Evolutionary conservation across 2,888 invertebrate genomes (phyloP).

Genomic region (Margaritifera margaritifera): DNA sequence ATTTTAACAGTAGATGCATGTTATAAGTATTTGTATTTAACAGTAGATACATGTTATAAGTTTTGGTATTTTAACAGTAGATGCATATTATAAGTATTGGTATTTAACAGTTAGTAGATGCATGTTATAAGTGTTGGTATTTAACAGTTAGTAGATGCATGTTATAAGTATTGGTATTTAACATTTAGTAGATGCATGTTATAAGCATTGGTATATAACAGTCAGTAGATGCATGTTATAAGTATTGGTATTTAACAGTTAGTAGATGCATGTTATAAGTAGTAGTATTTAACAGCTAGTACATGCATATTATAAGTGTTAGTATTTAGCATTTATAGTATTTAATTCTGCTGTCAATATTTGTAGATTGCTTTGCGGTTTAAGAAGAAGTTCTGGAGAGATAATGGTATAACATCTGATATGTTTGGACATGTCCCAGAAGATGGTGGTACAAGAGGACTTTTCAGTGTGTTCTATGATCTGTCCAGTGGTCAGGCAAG

Average conservation of each 20-base stretch:
- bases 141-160: not conserved
- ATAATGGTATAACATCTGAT: slow-evolving; percentile 56
- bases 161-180: too few species aligned
- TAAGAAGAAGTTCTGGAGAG: slow-evolving; percentile 72
- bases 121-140: too few species aligned
- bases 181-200: not conserved
- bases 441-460: slow-evolving; percentile 60
- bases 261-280: too few species aligned
- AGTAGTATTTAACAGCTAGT: not conserved
- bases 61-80: not conserved
- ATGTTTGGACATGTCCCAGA: slow-evolving; percentile 73
- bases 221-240: not conserved
- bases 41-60: not conserved
- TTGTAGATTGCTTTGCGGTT: slow-evolving; percentile 72
- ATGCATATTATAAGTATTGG: too few species aligned
- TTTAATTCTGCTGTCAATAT: slow-evolving; percentile 1
- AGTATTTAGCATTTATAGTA: not conserved
- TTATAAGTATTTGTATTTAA: too few species aligned
- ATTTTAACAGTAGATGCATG: not conserved
- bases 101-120: not conserved
- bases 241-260: too few species aligned
- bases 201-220: too few species aligned
- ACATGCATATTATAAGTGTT: not conserved
- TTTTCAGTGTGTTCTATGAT: slow-evolving; percentile 74
- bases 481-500: slow-evolving; percentile 63